phyloP scores from a whole-genome alignment of 2,797 vertebrate species.

The Propithecus deckenii region DNA sequence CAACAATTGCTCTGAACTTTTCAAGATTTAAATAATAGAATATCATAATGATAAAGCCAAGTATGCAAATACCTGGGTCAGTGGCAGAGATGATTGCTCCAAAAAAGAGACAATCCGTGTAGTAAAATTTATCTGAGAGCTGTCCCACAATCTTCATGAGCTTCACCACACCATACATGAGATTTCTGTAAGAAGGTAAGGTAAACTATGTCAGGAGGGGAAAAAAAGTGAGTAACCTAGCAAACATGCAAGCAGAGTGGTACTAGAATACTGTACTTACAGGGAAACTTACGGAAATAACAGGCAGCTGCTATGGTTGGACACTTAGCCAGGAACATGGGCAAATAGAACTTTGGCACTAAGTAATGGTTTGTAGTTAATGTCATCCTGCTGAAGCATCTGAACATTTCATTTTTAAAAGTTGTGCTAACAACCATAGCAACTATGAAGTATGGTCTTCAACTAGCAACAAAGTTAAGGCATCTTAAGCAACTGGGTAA shows the following conservation, averaged over 20 bases:
- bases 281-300: neutral
- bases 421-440: neutral
- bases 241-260: neutral
- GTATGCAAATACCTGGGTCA: slow-evolving; percentile 92
- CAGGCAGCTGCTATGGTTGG: neutral
- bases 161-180: slow-evolving; percentile 99
- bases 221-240: neutral
- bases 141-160: slow-evolving; percentile 95
- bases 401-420: neutral
- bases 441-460: neutral
- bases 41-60: slow-evolving; percentile 36
- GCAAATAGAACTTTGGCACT: neutral
- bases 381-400: neutral
- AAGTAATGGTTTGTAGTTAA: neutral
- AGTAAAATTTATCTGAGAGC: slow-evolving; percentile 96
- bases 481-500: slow-evolving; percentile 30
- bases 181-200: slow-evolving; percentile 88
- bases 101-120: slow-evolving; percentile 98
- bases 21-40: slow-evolving; percentile 15
- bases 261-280: neutral
- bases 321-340: neutral
- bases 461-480: slow-evolving; percentile 12
- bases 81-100: slow-evolving; percentile 98
- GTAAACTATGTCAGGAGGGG: neutral
- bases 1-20: neutral